Conservation (phyloP, 2,113 vertebrate species). For the Prinia subflava region DNA sequence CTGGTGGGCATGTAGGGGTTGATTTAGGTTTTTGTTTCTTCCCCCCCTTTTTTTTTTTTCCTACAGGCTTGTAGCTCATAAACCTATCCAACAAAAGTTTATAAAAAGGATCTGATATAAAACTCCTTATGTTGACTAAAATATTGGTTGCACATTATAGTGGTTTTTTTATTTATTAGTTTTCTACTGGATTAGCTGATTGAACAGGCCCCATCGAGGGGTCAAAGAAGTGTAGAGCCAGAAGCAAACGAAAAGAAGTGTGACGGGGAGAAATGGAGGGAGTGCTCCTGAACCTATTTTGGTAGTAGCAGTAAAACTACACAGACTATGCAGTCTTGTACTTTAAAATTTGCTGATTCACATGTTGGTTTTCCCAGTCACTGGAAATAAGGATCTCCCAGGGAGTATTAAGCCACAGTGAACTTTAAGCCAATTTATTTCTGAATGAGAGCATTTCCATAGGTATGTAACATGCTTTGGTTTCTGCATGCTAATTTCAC, state of each 20-base stretch:
- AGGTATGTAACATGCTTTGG: neutral
- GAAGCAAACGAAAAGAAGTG: neutral
- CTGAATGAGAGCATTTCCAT: constrained; percentile 7
- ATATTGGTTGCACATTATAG: neutral
- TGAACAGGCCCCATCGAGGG: neutral
- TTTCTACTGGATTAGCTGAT: constrained; percentile 4
- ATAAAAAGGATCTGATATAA: neutral
- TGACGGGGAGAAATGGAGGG: neutral
- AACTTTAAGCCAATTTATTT: constrained; percentile 50
- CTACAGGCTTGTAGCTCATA: neutral
- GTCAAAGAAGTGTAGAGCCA: neutral
- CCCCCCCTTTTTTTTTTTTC: no score
- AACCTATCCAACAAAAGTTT: neutral
- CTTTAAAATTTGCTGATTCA: constrained; percentile 22
- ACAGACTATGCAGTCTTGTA: neutral
- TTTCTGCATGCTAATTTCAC: neutral
- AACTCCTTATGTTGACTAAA: neutral
- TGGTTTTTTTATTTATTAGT: neutral
- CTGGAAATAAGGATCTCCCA: neutral
- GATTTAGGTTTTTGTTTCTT: neutral
- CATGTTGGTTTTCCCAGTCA: neutral
- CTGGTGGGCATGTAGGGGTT: neutral
- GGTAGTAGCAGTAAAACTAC: neutral
- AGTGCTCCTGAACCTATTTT: neutral
- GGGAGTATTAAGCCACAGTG: constrained; percentile 7